Percentiles rank a stretch among this genome's conserved stretches.
Evolutionary conservation across 2,113 vertebrate genomes (phyloP).

Genomic region (Typhlomys cinereus): DNA sequence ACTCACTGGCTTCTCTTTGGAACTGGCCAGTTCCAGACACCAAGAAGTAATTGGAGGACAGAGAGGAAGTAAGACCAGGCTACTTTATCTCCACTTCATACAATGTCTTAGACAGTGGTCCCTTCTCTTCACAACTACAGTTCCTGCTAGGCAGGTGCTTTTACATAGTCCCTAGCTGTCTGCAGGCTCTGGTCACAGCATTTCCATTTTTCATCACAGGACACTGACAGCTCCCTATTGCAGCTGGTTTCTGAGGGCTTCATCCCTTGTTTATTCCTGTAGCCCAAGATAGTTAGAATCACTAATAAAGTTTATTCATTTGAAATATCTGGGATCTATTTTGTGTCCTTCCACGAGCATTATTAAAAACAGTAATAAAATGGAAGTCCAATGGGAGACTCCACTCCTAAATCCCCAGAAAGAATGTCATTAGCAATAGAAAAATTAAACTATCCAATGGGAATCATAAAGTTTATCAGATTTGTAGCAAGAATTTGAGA

Average conservation of each 20-base stretch:
- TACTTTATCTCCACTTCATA: background rate
- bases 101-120: background rate
- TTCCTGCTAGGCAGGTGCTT: background rate
- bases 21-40: background rate
- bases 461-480: conserved; percentile 52
- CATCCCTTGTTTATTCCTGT: conserved; percentile 25
- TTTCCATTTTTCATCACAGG: background rate
- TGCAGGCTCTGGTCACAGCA: background rate
- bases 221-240: background rate
- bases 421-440: conserved; percentile 48
- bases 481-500: conserved; percentile 53
- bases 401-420: conserved; percentile 44
- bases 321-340: conserved; percentile 51
- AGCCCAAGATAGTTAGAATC: background rate
- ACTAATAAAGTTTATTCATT: conserved; percentile 40
- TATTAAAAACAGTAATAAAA: conserved; percentile 42
- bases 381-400: conserved; percentile 29
- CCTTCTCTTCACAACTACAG: background rate
- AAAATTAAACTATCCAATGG: conserved; percentile 21
- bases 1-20: background rate
- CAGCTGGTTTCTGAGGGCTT: conserved; percentile 9
- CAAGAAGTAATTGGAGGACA: background rate
- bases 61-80: background rate
- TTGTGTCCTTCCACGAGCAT: conserved; percentile 38
- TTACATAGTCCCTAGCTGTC: background rate